Percentiles rank a stretch among this genome's conserved stretches.
phyloP scores from a whole-genome alignment of 2,888 invertebrate species.

The Agriopis marginaria region DNA sequence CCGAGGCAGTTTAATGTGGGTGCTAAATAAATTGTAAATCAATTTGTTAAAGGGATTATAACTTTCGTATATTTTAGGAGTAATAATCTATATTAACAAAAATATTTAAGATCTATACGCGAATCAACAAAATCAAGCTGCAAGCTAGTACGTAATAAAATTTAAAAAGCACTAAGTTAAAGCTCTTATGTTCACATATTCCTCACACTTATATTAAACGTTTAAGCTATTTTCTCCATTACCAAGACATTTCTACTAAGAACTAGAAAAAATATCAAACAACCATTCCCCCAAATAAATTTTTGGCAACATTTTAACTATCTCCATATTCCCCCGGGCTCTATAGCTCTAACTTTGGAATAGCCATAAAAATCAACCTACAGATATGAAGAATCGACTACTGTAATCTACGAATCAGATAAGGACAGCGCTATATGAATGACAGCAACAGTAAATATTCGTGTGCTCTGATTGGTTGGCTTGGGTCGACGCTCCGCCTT shows the following conservation, averaged over 20 bases:
- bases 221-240: conserved; percentile 28
- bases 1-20: conserved; percentile 26
- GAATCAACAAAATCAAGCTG: background rate
- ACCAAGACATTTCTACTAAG: conserved; percentile 42
- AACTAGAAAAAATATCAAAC: conserved; percentile 48
- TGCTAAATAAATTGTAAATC: conserved; percentile 36
- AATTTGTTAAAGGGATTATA: conserved; percentile 31
- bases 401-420: conserved; percentile 68
- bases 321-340: conserved; percentile 59
- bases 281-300: conserved; percentile 50
- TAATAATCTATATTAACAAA: background rate
- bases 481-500: conserved; percentile 59
- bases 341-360: conserved; percentile 64
- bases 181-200: background rate
- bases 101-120: conserved; percentile 18
- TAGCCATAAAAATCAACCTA: conserved; percentile 74
- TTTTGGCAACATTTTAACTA: conserved; percentile 63
- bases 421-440: conserved; percentile 47
- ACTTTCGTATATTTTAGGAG: conserved; percentile 4
- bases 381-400: conserved; percentile 77
- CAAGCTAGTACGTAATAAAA: conserved; percentile 1
- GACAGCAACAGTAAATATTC: conserved; percentile 51
- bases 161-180: conserved; percentile 4
- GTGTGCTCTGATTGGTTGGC: conserved; percentile 54
- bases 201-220: background rate